Conservation (phyloP, 1,140 invertebrate genomes). For the Pseudobourletiella spinata region DNA sequence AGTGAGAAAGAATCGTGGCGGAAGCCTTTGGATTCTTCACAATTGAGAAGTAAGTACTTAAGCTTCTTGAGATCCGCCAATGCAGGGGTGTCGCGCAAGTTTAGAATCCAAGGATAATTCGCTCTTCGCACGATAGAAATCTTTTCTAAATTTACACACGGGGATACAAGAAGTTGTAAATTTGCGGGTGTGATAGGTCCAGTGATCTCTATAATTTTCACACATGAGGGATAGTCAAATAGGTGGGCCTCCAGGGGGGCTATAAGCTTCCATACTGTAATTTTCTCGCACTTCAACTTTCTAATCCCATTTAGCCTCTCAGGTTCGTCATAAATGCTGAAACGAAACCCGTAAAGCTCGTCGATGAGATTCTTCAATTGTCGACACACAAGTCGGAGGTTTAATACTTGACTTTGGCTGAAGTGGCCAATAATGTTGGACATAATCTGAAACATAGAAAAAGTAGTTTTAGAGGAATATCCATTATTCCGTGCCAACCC, state of each 20-base stretch:
- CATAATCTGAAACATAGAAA: neutral
- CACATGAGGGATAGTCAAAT: conserved; percentile 20
- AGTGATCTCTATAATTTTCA: conserved; percentile 23
- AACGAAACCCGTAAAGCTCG: conserved; percentile 24
- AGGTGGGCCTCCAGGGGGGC: neutral
- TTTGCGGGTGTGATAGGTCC: conserved; percentile 24
- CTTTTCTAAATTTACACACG: conserved; percentile 23
- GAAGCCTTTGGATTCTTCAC: conserved; percentile 18
- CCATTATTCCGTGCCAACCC: too few species aligned
- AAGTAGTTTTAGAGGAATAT: neutral
- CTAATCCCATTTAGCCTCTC: conserved; percentile 13
- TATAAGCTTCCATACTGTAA: conserved; percentile 22
- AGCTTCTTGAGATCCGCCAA: conserved; percentile 24
- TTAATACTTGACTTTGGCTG: conserved; percentile 12
- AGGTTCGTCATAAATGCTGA: conserved; percentile 25
- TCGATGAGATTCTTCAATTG: conserved; percentile 23
- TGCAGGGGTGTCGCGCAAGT: conserved; percentile 25
- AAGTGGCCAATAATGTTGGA: neutral
- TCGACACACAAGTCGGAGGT: conserved; percentile 13
- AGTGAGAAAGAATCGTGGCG: neutral
- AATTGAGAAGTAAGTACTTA: conserved; percentile 20
- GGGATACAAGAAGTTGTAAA: conserved; percentile 12
- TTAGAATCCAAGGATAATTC: conserved; percentile 31
- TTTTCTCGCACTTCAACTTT: conserved; percentile 20
- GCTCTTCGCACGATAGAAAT: conserved; percentile 19